Base-by-base conservation (phyloP, 2,888 invertebrate species). In the Eustalomyia histrio region DNA sequence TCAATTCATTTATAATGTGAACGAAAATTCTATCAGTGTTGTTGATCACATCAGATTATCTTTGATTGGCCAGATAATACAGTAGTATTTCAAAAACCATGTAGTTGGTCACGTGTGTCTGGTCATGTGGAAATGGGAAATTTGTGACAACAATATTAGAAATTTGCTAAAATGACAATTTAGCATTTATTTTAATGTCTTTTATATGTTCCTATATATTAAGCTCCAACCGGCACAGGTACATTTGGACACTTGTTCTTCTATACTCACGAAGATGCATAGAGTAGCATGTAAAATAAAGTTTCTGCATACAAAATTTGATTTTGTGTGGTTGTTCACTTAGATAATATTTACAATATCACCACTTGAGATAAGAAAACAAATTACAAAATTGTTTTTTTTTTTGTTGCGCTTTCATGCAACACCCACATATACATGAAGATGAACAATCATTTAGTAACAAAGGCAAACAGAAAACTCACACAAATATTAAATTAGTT, bases 401-500 rank as follows among this genome's bases (percentile, higher is more conserved):
- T 78, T 67, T 72, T 60, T 61, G 61, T 72, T 78, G 39, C 55
- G 55, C 35, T 50, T 65, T 35, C 43, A 43, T 53, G 52, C 73
- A 68, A 69, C 79, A 55, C 79, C 79, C 74, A 79, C 79, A 65
- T 61, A 29, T 2, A 60, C 16, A 55, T 53, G 53, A 61, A 58
- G 74, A 74, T 60, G 65, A 74, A 74, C 74, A 74, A 67, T 33
- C 74, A 67, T 67, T 74, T 60, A 74, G 60, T 60, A 74, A 58
- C 35, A 52, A 57, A 57, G 33, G 21, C 18, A 71, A 76, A 73
- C 55, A 79, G n/a, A 68, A 57, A 69, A 43, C 47, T 50, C 18
- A 50, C 55, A 58, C 68, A 63, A 69, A 64, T 60, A 65, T 75
- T 74, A 74, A 79, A 79, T 74, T 74, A 69, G 69, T 74, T 79